phyloP scores from a whole-genome alignment of 2,888 invertebrate genomes.

The Apodemia zela region DNA sequence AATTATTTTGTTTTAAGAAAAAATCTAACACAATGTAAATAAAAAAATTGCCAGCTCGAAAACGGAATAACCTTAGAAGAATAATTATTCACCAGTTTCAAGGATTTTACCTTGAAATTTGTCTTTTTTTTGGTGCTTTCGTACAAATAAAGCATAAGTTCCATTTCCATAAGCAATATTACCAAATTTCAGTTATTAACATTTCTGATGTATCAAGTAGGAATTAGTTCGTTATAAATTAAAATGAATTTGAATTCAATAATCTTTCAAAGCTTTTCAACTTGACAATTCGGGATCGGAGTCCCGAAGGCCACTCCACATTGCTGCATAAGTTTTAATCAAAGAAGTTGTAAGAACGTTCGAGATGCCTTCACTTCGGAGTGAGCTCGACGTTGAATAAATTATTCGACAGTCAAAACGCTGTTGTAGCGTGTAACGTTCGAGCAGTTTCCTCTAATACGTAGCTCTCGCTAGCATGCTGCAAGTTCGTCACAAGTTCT shows the following conservation, averaged over 20 bases:
- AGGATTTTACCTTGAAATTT: no score
- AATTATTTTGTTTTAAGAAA: no score
- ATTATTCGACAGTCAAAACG: not conserved
- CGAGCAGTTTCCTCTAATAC: not conserved
- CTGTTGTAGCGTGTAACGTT: not conserved
- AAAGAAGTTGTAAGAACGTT: constrained; percentile 47
- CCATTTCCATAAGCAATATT: no score
- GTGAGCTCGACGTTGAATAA: constrained; percentile 10
- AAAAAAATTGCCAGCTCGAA: no score
- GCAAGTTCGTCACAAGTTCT: no score
- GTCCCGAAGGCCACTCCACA: constrained; percentile 9
- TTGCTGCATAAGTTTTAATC: constrained; percentile 65
- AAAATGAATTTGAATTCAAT: constrained; percentile 7
- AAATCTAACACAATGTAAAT: no score
- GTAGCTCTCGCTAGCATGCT: no score
- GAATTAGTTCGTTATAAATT: not conserved
- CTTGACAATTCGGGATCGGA: constrained; percentile 10
- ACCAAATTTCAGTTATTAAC: not conserved
- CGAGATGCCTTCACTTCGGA: constrained; percentile 17
- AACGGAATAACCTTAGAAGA: no score
- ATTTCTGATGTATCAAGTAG: not conserved
- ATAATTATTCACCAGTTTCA: no score
- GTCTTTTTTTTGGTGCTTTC: no score
- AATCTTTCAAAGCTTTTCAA: constrained; percentile 14
- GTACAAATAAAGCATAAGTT: no score